Evolutionary conservation across 2,797 vertebrate species (phyloP).

Genomic region (Melopsittacus undulatus): DNA sequence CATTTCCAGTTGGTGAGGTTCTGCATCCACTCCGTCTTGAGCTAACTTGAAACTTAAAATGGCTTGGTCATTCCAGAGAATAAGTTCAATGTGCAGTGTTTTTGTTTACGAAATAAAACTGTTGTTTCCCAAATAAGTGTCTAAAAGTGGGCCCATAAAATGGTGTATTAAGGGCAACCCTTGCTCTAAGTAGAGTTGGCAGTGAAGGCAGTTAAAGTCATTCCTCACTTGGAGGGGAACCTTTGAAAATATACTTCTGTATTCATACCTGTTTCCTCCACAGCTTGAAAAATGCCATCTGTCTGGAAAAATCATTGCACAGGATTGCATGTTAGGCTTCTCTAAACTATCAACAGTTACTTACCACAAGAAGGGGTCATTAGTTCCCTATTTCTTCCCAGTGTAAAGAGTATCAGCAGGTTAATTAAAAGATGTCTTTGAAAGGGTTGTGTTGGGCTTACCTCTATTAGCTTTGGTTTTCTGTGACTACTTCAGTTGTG

Average conservation of each 20-base stretch:
- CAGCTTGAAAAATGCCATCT: background rate
- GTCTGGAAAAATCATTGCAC: background rate
- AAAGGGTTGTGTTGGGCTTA: background rate
- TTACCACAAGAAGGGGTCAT: background rate
- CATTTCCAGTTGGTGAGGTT: background rate
- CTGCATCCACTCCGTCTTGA: background rate
- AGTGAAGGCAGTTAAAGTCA: background rate
- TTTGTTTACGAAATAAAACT: background rate
- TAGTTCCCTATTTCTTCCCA: background rate
- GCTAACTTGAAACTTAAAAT: background rate
- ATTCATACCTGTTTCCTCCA: background rate
- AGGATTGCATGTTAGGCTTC: background rate
- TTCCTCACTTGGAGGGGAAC: background rate
- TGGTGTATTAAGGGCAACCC: background rate
- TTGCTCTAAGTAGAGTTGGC: background rate
- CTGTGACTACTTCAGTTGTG: background rate
- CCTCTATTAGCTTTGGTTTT: constrained; percentile 16
- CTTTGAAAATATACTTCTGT: background rate
- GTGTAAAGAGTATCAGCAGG: background rate
- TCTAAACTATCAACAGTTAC: background rate
- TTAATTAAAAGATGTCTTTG: constrained; percentile 7
- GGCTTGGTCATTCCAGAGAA: background rate
- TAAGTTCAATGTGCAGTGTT: background rate
- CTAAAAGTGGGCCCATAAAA: background rate
- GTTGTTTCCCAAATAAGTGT: background rate